Evolutionary conservation across 2,888 invertebrate genomes (phyloP).

Genomic region (Trilocha varians): DNA sequence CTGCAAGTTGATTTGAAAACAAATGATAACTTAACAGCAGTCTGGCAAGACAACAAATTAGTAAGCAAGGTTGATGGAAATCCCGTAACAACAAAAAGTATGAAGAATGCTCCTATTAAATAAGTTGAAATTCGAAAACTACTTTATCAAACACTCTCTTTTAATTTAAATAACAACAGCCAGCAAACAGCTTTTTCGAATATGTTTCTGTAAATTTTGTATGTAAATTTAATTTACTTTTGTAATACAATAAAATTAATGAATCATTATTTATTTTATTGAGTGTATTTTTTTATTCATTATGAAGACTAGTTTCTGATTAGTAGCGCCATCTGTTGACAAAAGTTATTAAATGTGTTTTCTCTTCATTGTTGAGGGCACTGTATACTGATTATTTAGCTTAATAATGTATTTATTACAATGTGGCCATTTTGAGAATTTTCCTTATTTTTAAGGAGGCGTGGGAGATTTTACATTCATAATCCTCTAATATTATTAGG

Average conservation of each 20-base stretch:
- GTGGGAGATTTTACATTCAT: too few relatives aligned
- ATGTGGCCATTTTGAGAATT: too few relatives aligned
- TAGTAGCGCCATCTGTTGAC: neutral
- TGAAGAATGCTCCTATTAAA: conserved; percentile 89
- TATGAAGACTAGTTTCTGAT: neutral
- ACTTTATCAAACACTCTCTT: too few relatives aligned
- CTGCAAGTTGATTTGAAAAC: conserved; percentile 85
- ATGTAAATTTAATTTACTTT: neutral
- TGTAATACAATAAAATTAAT: neutral
- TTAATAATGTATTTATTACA: neutral
- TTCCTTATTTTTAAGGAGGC: too few relatives aligned
- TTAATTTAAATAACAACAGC: too few relatives aligned
- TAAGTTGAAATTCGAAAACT: too few relatives aligned
- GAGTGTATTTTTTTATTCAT: neutral
- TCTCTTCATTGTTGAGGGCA: neutral
- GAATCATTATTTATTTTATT: neutral
- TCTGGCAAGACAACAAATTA: conserved; percentile 89
- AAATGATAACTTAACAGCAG: conserved; percentile 79
- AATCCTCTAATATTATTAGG: too few relatives aligned
- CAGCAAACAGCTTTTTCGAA: neutral
- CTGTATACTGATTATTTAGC: neutral
- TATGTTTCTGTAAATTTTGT: neutral
- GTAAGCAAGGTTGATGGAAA: conserved; percentile 81
- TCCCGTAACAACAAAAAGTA: conserved; percentile 79
- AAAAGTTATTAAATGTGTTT: too few relatives aligned